Evolutionary conservation across 2,113 vertebrate species (phyloP).

Genomic region (Australoheros scitulus): DNA sequence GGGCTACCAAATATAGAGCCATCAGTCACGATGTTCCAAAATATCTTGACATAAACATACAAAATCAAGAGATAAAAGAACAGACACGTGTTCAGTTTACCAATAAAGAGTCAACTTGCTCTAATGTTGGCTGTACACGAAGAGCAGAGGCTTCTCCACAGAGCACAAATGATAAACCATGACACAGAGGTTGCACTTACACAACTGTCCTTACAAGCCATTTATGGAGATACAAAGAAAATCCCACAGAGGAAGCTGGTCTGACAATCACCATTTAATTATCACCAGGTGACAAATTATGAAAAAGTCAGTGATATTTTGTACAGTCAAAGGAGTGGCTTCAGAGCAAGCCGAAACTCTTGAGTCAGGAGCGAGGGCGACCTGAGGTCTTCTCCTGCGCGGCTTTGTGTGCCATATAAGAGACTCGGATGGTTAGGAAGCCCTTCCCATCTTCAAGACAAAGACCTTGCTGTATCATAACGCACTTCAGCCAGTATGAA

Average conservation of each 20-base stretch:
- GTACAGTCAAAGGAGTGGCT: constrained; percentile 68
- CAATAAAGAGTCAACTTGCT: constrained; percentile 45
- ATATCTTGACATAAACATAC: constrained; percentile 30
- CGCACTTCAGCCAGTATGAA: constrained; percentile 70
- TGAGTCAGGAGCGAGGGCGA: constrained; percentile 54
- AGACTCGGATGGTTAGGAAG: constrained; percentile 66
- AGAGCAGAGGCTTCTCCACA: constrained; percentile 58
- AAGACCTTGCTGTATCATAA: constrained; percentile 78
- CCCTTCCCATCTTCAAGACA: constrained; percentile 61
- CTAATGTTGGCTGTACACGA: constrained; percentile 20
- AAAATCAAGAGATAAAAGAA: constrained; percentile 41
- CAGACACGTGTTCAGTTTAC: constrained; percentile 53
- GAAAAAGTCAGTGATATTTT: constrained; percentile 73
- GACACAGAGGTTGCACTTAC: constrained; percentile 75
- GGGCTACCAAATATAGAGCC: constrained; percentile 68
- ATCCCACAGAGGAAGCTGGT: constrained; percentile 76
- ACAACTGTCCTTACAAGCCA: constrained; percentile 79
- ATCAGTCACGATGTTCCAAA: constrained; percentile 35
- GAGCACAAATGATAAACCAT: constrained; percentile 72
- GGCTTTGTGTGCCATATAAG: constrained; percentile 39
- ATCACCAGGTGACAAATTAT: constrained; percentile 65
- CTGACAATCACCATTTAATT: constrained; percentile 81
- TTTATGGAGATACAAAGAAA: constrained; percentile 72
- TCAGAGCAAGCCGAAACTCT: constrained; percentile 52
- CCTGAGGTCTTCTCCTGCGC: constrained; percentile 57